Percentiles rank a stretch among this genome's conserved stretches.
Conservation (phyloP, 1,140 invertebrate species). For the Trypoxylus dichotomus region DNA sequence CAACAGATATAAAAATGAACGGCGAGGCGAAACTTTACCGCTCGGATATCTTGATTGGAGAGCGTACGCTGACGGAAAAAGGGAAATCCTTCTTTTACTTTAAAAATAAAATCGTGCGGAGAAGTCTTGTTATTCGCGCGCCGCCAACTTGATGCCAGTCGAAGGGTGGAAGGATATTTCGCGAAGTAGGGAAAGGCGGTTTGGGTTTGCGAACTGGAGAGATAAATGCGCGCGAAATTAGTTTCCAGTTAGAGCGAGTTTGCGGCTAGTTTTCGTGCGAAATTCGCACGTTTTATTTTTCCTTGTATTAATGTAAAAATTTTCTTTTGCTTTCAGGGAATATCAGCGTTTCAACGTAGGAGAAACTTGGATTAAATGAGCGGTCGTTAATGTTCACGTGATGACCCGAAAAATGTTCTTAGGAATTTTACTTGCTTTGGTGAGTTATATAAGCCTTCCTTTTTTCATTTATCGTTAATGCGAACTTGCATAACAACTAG, state of each 20-base stretch:
- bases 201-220: not conserved
- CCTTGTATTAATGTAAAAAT: not conserved
- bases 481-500: too few relatives aligned
- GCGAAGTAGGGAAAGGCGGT: not conserved
- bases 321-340: not conserved
- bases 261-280: not conserved
- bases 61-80: not conserved
- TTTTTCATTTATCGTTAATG: too few relatives aligned
- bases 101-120: not conserved
- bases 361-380: not conserved
- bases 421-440: not conserved
- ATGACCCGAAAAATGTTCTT: not conserved
- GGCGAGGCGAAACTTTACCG: not conserved
- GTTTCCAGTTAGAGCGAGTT: not conserved
- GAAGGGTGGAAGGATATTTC: not conserved
- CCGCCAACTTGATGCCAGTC: not conserved
- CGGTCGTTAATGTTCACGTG: not conserved
- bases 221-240: not conserved
- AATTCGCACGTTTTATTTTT: not conserved
- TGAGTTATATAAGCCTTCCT: not conserved
- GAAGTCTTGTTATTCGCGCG: too few relatives aligned
- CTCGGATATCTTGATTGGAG: not conserved
- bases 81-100: not conserved
- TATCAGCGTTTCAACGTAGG: not conserved
- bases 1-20: conserved; percentile 13